Evolutionary conservation across 1,140 invertebrate species (phyloP).

Genomic region (Drosophila lini): DNA sequence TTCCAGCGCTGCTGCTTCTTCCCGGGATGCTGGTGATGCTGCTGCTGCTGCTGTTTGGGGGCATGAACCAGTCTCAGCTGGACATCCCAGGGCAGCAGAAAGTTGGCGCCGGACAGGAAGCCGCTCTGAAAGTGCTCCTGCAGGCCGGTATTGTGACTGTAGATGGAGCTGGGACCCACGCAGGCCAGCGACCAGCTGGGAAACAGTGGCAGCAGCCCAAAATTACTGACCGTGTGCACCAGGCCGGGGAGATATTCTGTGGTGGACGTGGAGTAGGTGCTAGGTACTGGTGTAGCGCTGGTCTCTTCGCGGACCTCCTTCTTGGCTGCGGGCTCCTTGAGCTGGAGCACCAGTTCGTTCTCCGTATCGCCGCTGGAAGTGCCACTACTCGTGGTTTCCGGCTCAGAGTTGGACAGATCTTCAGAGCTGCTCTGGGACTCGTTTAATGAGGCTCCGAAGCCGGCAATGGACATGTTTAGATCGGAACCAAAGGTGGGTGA

Average conservation of each 20-base stretch:
- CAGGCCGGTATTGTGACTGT: constrained; percentile 94
- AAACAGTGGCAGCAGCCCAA: constrained; percentile 93
- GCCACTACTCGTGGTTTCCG: constrained; percentile 35
- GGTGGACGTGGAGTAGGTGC: constrained; percentile 87
- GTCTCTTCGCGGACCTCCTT: constrained; percentile 18
- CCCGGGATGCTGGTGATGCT: constrained; percentile 37
- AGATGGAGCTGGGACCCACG: constrained; percentile 94
- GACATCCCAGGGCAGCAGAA: constrained; percentile 97
- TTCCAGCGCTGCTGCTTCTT: constrained; percentile 70
- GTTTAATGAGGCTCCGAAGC: constrained; percentile 55
- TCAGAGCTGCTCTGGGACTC: constrained; percentile 30
- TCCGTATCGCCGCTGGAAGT: constrained; percentile 46
- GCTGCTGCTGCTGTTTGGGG: constrained; percentile 44
- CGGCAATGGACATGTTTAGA: constrained; percentile 69
- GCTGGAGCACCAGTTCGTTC: constrained; percentile 73
- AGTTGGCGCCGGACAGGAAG: constrained; percentile 95
- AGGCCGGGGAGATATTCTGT: constrained; percentile 96
- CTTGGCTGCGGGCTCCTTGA: constrained; percentile 47
- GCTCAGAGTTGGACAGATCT: constrained; percentile 22
- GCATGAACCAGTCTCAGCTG: constrained; percentile 87
- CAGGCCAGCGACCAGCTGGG: constrained; percentile 97
- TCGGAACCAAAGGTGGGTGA: constrained; percentile 68
- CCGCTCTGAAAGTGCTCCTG: constrained; percentile 92
- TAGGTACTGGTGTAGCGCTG: not conserved
- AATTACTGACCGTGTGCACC: constrained; percentile 92